phyloP scores from a whole-genome alignment of 2,888 invertebrate species.

The Plutella xylostella region DNA sequence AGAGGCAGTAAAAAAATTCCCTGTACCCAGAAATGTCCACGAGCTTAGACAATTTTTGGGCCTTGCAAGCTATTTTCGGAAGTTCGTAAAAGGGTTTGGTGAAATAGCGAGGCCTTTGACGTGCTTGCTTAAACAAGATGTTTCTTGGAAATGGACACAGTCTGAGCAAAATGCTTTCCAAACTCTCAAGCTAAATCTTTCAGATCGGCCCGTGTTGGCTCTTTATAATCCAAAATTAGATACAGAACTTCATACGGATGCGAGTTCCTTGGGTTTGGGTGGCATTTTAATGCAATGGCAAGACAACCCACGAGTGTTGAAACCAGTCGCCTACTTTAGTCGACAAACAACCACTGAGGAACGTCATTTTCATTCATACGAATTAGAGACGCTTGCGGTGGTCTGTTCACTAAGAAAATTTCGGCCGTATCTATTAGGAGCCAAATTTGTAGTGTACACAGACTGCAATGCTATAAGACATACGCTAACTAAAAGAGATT shows the following conservation, averaged over 20 bases:
- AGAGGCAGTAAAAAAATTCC: not conserved
- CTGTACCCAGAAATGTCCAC: not conserved
- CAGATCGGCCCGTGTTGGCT: constrained; percentile 13
- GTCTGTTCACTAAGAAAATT: constrained; percentile 16
- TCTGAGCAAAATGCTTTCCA: not conserved
- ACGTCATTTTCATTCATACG: constrained; percentile 23
- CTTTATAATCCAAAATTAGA: constrained; percentile 18
- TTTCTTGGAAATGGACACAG: not conserved
- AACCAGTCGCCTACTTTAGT: constrained; percentile 16
- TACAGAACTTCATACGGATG: constrained; percentile 23
- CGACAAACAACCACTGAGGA: constrained; percentile 18
- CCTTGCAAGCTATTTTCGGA: constrained; percentile 8
- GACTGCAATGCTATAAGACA: constrained; percentile 22
- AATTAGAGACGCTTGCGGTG: constrained; percentile 23
- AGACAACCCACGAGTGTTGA: not conserved
- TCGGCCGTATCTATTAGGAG: constrained; percentile 18
- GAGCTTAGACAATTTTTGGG: constrained; percentile 7
- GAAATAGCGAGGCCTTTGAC: not conserved
- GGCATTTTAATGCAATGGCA: constrained; percentile 13
- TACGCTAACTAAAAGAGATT: constrained; percentile 19
- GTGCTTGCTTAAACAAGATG: constrained; percentile 7
- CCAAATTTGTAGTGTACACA: constrained; percentile 7
- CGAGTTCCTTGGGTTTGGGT: constrained; percentile 19
- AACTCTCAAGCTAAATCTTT: not conserved
- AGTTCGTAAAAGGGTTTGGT: constrained; percentile 8